Conservation (phyloP, 2,888 invertebrate genomes). For the Xylophagus ater region DNA sequence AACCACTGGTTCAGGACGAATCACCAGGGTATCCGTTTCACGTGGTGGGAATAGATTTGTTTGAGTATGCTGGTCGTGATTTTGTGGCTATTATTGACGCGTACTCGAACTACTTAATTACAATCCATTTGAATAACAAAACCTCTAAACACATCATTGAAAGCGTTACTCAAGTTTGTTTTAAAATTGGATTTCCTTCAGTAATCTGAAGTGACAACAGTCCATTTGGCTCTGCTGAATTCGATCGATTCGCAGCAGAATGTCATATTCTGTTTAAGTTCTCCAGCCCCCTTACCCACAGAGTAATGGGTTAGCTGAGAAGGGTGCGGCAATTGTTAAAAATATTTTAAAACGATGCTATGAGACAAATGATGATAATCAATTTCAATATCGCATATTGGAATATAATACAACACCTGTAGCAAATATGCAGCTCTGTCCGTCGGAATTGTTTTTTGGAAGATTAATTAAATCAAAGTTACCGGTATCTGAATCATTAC, state of each 20-base stretch:
- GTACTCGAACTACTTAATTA: conserved; percentile 6
- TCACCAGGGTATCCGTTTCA: too few relatives aligned
- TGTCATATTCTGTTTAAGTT: conserved; percentile 12
- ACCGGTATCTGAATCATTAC: conserved; percentile 3
- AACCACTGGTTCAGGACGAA: conserved; percentile 9
- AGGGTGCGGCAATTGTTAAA: conserved; percentile 17
- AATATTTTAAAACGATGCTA: conserved; percentile 17
- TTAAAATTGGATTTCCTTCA: conserved; percentile 22
- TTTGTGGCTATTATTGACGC: conserved; percentile 11
- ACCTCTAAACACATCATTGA: conserved; percentile 13
- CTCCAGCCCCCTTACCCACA: conserved; percentile 18
- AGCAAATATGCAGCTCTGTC: conserved; percentile 12
- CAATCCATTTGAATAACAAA: conserved; percentile 4
- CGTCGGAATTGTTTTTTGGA: conserved; percentile 16
- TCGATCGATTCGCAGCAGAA: conserved; percentile 11
- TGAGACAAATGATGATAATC: conserved; percentile 3
- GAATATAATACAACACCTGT: conserved; percentile 16
- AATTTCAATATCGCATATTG: conserved; percentile 14
- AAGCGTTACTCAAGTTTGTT: conserved; percentile 12
- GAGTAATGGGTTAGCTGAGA: too few relatives aligned
- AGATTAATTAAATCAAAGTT: conserved; percentile 11
- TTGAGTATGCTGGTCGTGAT: too few relatives aligned
- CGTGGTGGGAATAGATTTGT: not conserved
- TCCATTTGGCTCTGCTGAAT: conserved; percentile 15
- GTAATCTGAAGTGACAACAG: conserved; percentile 19